Conservation (phyloP, 2,113 vertebrate species). For the Columba livia region DNA sequence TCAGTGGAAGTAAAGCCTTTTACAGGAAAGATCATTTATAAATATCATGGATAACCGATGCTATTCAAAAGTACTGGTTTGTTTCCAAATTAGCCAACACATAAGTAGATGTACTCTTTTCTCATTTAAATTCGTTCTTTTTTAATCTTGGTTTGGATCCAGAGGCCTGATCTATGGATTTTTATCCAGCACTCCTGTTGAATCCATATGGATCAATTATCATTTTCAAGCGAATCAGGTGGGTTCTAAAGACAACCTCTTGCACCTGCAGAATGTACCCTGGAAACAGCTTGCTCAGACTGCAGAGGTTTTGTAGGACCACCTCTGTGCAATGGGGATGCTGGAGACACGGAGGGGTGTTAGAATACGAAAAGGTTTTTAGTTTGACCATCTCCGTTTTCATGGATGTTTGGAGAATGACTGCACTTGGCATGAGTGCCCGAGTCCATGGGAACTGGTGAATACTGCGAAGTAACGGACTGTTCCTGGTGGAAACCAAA, state of each 20-base stretch:
- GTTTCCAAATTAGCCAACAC: slow-evolving; percentile 33
- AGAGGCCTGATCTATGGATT: neutral
- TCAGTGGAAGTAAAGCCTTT: neutral
- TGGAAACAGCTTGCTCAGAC: neutral
- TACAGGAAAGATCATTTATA: neutral
- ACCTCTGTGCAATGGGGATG: neutral
- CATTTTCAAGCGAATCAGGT: neutral
- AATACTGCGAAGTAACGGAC: neutral
- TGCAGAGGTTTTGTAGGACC: neutral
- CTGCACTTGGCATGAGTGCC: neutral
- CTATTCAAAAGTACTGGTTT: slow-evolving; percentile 17
- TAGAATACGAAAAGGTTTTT: neutral
- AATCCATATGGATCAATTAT: slow-evolving; percentile 30
- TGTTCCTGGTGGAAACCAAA: neutral
- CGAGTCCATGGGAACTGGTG: neutral
- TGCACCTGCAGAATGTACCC: neutral
- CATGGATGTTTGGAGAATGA: neutral
- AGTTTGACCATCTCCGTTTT: neutral
- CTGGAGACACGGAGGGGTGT: neutral
- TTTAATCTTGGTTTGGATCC: slow-evolving; percentile 26
- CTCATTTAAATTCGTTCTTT: slow-evolving; percentile 27
- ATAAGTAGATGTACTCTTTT: neutral
- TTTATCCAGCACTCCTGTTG: neutral
- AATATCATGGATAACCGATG: neutral
- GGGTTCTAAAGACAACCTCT: neutral